Base-by-base conservation (phyloP, 2,888 invertebrate species). In the Volucella zonaria region DNA sequence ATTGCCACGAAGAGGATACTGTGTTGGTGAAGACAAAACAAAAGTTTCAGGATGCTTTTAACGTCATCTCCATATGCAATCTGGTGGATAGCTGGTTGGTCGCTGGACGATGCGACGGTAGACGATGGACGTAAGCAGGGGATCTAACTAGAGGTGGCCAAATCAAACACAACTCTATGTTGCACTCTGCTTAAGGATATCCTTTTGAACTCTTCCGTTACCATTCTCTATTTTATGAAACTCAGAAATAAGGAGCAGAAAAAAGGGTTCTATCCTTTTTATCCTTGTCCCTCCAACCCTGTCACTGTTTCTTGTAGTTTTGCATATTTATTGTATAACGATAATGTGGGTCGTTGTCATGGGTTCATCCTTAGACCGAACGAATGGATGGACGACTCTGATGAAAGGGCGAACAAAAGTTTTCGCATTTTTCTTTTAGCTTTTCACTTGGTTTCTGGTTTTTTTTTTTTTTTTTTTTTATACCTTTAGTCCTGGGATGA, bases 281-380 rank as follows among this genome's bases (percentile, higher is more conserved):
- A 45, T 9, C 12, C 51, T 49, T 11, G 3, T 8, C 15, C 42
- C 0, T 8, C 14, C 23, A 1, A 11, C 40, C 12, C 61, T 9
- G 15, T 42, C 49, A 51, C 67, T 68, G 66, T 78, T 77, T 12
- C 59, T 64, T 78, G 79, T 83, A 83, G 80, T 76, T 61, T 80
- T 80, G 83, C 83, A 85, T 85, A 85, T 85, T 85, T 85, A 85
- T 85, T 80, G 80, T 85, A 80, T 71, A 85, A 62, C 73, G 76
- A 80, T 77, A 81, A 85, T 85, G 85, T 85, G 85, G 85, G 85
- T 85, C 85, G 85, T 74, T 45, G 71, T 49, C 62, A 79, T 79
- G 79, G 75, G 82, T 82, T 75, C 79, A 49, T 76, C 76, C 76
- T 71, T 61, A 79, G 75, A 74, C 82, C 79, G 43, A 70, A 68